Conservation (phyloP, 2,797 vertebrate species). For the Odontamblyopus lacepedii region DNA sequence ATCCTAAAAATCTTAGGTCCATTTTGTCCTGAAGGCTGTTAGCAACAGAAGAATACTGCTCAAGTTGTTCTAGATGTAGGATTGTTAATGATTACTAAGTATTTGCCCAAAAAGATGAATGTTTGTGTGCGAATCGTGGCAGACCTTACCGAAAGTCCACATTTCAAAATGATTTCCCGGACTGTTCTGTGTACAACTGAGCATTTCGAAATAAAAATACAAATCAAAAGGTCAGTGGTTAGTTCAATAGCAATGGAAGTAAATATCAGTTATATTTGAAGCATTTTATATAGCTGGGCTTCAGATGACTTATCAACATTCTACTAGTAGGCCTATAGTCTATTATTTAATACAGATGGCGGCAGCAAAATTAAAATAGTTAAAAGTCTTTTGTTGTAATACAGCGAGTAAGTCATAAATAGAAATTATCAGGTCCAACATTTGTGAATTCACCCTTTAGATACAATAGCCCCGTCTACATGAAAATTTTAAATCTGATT, state of each 20-base stretch:
- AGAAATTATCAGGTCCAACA: no score
- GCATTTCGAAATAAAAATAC: not conserved
- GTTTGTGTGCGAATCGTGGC: not conserved
- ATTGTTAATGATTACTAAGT: constrained; percentile 46
- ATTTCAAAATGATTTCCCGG: constrained; percentile 13
- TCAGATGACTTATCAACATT: no score
- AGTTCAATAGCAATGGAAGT: not conserved
- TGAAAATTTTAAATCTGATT: no score
- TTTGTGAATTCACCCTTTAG: no score
- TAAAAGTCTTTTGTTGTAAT: no score
- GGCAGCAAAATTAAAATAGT: no score
- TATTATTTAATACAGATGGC: no score
- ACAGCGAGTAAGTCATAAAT: no score
- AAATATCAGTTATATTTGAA: not conserved
- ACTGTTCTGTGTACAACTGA: not conserved
- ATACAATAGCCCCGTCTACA: no score
- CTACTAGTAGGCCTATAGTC: no score
- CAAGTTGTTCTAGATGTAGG: not conserved
- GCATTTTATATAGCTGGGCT: no score
- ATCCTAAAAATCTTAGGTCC: constrained; percentile 7
- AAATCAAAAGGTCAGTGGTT: not conserved
- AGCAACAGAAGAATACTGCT: not conserved
- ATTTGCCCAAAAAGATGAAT: constrained; percentile 15
- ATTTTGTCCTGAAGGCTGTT: constrained; percentile 34
- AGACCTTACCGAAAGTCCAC: not conserved